phyloP scores from a whole-genome alignment of 2,888 invertebrate genomes.

The Rhagonycha lutea region DNA sequence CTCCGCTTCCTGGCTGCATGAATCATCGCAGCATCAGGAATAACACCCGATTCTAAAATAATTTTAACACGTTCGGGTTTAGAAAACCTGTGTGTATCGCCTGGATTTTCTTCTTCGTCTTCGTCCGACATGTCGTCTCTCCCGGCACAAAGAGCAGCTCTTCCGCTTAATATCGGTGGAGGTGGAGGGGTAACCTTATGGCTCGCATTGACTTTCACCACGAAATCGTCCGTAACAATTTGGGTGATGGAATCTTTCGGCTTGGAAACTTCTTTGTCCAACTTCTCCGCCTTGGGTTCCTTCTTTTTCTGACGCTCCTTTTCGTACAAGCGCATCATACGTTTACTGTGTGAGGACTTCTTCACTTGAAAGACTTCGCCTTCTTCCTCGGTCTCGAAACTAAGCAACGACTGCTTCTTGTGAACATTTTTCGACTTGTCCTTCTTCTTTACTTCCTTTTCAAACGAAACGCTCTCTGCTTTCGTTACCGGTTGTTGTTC shows the following conservation, averaged over 20 bases:
- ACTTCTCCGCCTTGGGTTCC: slow-evolving; percentile 54
- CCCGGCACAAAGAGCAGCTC: slow-evolving; percentile 81
- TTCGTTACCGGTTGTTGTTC: slow-evolving; percentile 60
- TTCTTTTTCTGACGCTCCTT: slow-evolving; percentile 71
- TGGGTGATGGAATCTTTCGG: slow-evolving; percentile 64
- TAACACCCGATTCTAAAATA: slow-evolving; percentile 84
- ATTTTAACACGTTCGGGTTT: slow-evolving; percentile 76
- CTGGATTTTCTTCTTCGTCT: slow-evolving; percentile 60
- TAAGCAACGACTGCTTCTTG: slow-evolving; percentile 67
- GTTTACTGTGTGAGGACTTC: slow-evolving; percentile 92
- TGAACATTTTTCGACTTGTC: slow-evolving; percentile 48
- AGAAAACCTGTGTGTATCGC: slow-evolving; percentile 59
- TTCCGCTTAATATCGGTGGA: slow-evolving; percentile 70
- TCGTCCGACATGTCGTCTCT: slow-evolving; percentile 67
- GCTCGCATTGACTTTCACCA: slow-evolving; percentile 58
- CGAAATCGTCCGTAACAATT: slow-evolving; percentile 72
- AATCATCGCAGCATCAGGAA: slow-evolving; percentile 97
- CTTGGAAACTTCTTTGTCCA: slow-evolving; percentile 44
- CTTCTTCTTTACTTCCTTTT: slow-evolving; percentile 40
- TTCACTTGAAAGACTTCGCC: slow-evolving; percentile 93
- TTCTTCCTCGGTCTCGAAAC: slow-evolving; percentile 81
- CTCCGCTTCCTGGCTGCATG: slow-evolving; percentile 94
- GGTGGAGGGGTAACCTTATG: slow-evolving; percentile 48
- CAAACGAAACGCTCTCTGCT: slow-evolving; percentile 47
- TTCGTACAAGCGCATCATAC: slow-evolving; percentile 81